Conservation (phyloP, 2,797 vertebrate species). For the Sitta carolinensis region DNA sequence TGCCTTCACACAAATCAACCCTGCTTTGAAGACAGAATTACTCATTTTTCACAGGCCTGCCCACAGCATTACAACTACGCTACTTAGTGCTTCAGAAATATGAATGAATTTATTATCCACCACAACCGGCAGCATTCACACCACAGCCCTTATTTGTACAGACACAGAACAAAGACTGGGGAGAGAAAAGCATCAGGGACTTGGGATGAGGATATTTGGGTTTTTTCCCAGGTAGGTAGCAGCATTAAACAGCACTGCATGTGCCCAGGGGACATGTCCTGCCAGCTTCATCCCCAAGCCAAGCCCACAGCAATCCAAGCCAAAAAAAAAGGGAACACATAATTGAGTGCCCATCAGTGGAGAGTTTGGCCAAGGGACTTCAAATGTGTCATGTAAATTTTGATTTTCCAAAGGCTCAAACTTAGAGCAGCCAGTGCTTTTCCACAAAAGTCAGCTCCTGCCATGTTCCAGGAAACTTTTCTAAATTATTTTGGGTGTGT, state of each 20-base stretch:
- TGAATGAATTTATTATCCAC: constrained; percentile 7
- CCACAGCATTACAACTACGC: constrained; percentile 40
- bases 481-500: not conserved
- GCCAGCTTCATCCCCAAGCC: not conserved
- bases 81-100: not conserved
- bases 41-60: constrained; percentile 59
- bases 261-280: not conserved
- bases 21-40: constrained; percentile 47
- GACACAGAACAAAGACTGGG: not conserved
- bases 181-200: not conserved
- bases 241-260: not conserved
- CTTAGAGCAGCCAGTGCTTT: not conserved
- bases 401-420: not conserved
- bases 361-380: not conserved
- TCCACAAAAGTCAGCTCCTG: not conserved
- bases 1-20: constrained; percentile 24
- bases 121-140: not conserved
- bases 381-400: not conserved
- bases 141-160: not conserved
- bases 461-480: not conserved
- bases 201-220: not conserved
- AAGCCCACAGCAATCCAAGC: not conserved
- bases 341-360: not conserved
- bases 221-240: not conserved
- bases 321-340: not conserved